Conservation (phyloP, 2,888 invertebrate species). For the Geotrupes spiniger region DNA sequence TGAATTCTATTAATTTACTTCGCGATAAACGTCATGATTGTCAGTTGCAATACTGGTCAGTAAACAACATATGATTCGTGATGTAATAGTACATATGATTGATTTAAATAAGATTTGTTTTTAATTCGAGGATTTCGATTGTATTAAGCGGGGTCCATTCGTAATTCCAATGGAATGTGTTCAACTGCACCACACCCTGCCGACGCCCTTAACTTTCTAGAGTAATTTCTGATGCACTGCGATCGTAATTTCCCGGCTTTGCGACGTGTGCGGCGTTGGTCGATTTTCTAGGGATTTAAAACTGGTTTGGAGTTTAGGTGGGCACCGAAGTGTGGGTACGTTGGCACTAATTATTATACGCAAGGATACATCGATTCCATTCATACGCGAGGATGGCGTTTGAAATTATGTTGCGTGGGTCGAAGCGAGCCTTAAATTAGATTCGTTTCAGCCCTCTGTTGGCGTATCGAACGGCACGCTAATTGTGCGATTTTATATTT, state of each 20-base stretch:
- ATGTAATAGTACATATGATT: constrained; percentile 27
- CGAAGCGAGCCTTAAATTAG: not conserved
- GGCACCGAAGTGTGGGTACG: constrained; percentile 13
- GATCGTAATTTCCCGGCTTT: constrained; percentile 5
- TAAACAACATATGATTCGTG: constrained; percentile 20
- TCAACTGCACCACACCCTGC: constrained; percentile 33
- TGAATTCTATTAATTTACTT: not conserved
- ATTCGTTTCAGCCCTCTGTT: too few relatives aligned
- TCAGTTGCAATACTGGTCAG: too few relatives aligned
- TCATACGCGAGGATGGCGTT: constrained; percentile 13
- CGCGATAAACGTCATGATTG: too few relatives aligned
- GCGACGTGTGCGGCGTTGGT: constrained; percentile 18
- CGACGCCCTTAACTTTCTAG: constrained; percentile 33
- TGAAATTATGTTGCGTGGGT: constrained; percentile 11
- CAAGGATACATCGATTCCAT: constrained; percentile 6
- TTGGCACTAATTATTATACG: not conserved
- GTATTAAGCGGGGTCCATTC: too few relatives aligned
- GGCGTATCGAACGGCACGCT: too few relatives aligned
- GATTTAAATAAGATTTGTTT: constrained; percentile 2
- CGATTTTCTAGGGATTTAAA: constrained; percentile 12
- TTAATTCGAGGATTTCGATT: too few relatives aligned
- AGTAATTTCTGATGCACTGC: constrained; percentile 20
- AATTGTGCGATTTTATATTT: too few relatives aligned
- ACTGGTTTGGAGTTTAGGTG: constrained; percentile 15
- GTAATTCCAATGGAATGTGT: constrained; percentile 9